Evolutionary conservation across 2,113 vertebrate species (phyloP), one percentile per base, ranked within the genome.

Genomic region (Dicrurus megarhynchus): DNA sequence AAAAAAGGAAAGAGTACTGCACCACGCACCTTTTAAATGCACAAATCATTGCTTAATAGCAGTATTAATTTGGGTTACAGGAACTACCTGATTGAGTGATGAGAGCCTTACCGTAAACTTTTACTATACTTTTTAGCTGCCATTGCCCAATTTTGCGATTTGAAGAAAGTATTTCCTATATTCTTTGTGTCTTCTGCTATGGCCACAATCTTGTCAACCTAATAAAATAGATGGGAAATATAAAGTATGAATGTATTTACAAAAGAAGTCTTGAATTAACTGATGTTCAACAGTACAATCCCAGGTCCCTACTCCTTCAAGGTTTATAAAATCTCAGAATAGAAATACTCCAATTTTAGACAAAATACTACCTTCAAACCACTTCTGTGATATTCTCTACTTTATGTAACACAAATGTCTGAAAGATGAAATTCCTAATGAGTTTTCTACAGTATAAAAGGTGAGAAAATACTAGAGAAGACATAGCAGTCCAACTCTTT

Each of bases 131-230:
- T 99, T 96, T 98, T 98, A 93, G 98, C 97, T 32, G 99, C 99
- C 96, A 97, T 96, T 89, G 98, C 98, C 99, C 99, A 99, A 96
- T 99, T 98, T 91, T 99, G 99, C 68, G 97, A 98, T 97, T 99
- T 99, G 97, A 99, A 99, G 93, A 99, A 99, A 88, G 94, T 98
- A 98, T 99, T 99, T 87, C 99, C 99, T 95, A 99, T 99, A 85
- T 99, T 99, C 97, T 99, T 99, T 96, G 99, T 85, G 83, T 99
- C 98, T 98, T 99, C 99, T 69, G 99, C 98, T 89, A 99, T 97
- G 64, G 98, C 94, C 94, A 99, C 96, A 96, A 99, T 97, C 98
- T 98, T 99, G 95, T 99, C 98, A 90, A 98, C 98, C 99, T 99
- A 96, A 91, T 97, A 93, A 95, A 96, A 97, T 55, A 95, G 84